Base-by-base conservation (phyloP, 2,797 vertebrate genomes). In the Enteromius afrohamiltoni region DNA sequence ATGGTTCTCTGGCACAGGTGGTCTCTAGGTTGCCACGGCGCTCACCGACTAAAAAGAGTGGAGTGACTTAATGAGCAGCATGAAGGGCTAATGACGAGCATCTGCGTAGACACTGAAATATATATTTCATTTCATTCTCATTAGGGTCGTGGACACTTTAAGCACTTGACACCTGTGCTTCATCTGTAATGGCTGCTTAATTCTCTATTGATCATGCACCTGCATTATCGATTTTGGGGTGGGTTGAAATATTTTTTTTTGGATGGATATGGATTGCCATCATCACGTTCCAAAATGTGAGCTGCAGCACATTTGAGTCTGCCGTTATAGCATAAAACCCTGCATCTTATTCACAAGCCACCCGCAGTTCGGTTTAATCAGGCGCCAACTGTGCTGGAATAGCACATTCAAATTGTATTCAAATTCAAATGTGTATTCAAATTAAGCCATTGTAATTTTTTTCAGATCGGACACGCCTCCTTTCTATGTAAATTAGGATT, bases 11-110 rank as follows among this genome's bases (percentile, higher is more conserved):
- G 58, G 47, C 21, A 71, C 73, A 69, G 76, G 84, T 82, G 55
- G 75, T 75, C 80, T 86, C 69, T 73, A 47, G n/a, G 80, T 86
- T 86, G 80, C 80, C 60, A 86, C 77, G 17, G 80, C 2, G 17
- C 60, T 62, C 19, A 8, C 4, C 29, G 47, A 62, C 16, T 65
- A 78, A 67, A 42, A 83, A 31, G 76, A 79, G 60, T 75, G 60
- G 45, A 79, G 67, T 60, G 76, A 74, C 69, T 69, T 79, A 83
- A 83, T 83, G 75, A 78, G 82, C 75, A 23, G 64, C 51, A 77
- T 23, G 21, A 78, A 78, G 65, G 82, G 75, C 82, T 83, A 83
- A 83, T 78, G 75, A 62, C 21, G 14, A 70, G 51, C 51, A 62
- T 83, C 64, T 83, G 65, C 4, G 16, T 47, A 70, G 21, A 74